Conservation (phyloP, 2,113 vertebrate genomes). For the Gavialis gangeticus region DNA sequence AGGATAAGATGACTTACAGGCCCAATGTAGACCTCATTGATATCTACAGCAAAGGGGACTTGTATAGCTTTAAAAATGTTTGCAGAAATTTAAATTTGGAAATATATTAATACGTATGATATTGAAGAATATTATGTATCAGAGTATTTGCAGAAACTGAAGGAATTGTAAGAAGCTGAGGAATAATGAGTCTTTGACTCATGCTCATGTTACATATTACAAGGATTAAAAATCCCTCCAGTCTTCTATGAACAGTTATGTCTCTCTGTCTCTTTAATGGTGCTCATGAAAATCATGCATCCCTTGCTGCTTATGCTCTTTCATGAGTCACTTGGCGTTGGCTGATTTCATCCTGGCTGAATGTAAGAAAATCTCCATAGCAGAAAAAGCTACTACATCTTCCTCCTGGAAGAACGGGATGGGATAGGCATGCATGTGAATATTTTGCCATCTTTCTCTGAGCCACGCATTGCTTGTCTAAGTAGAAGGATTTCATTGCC, state of each 20-base stretch:
- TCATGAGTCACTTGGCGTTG: background rate
- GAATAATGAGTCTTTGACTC: no score
- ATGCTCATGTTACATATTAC: no score
- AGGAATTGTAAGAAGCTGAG: no score
- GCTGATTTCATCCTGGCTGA: background rate
- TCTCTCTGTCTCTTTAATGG: background rate
- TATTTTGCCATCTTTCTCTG: background rate
- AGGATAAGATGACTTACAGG: no score
- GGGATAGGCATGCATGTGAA: background rate
- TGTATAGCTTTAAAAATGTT: background rate
- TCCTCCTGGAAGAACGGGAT: background rate
- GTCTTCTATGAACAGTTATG: no score
- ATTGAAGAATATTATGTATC: no score
- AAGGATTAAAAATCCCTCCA: no score
- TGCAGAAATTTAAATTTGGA: no score
- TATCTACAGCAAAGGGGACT: background rate
- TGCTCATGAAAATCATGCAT: background rate
- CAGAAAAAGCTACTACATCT: background rate
- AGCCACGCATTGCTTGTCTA: background rate
- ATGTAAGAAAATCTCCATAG: background rate
- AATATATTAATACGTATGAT: no score
- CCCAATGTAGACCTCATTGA: background rate
- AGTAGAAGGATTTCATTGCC: background rate
- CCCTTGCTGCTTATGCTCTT: background rate
- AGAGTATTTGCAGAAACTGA: no score